Evolutionary conservation across 2,888 invertebrate species (phyloP).

Genomic region (Mechanitis mazaeus): DNA sequence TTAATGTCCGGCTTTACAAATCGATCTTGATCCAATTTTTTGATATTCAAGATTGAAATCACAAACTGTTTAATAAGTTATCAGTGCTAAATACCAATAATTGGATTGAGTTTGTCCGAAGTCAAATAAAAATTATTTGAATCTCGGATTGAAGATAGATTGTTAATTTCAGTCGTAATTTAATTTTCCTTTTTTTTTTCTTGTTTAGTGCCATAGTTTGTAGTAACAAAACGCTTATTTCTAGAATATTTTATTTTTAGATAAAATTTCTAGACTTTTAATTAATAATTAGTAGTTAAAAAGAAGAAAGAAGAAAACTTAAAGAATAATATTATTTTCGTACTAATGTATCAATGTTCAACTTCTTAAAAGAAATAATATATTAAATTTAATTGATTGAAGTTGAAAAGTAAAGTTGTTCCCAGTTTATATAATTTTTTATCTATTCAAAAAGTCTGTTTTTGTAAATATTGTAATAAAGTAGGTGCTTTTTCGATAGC

Average conservation of each 20-base stretch:
- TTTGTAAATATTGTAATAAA: constrained; percentile 21
- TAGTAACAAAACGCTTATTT: constrained; percentile 18
- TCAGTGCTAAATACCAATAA: no score
- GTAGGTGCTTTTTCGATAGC: no score
- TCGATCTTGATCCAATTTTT: no score
- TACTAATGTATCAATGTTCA: not conserved
- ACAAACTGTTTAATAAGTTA: no score
- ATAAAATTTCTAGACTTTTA: constrained; percentile 8
- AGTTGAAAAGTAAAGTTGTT: not conserved
- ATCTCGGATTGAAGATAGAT: no score
- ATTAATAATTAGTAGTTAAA: constrained; percentile 16
- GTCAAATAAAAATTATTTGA: no score
- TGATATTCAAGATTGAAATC: no score
- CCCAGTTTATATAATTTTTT: not conserved
- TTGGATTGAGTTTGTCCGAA: no score
- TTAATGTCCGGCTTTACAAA: no score
- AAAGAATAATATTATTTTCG: not conserved
- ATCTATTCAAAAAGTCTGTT: constrained; percentile 11
- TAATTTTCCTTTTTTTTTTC: not conserved
- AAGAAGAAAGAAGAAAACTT: not conserved
- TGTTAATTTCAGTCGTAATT: not conserved
- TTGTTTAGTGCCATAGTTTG: constrained; percentile 23
- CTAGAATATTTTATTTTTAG: constrained; percentile 15
- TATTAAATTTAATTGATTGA: not conserved
- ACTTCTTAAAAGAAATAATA: no score